These are phyloP conservation scores for Heteromyza rotundicornis DNA, from an alignment of 2,888 invertebrate genomes.

Conservation along the genomic window DNA sequence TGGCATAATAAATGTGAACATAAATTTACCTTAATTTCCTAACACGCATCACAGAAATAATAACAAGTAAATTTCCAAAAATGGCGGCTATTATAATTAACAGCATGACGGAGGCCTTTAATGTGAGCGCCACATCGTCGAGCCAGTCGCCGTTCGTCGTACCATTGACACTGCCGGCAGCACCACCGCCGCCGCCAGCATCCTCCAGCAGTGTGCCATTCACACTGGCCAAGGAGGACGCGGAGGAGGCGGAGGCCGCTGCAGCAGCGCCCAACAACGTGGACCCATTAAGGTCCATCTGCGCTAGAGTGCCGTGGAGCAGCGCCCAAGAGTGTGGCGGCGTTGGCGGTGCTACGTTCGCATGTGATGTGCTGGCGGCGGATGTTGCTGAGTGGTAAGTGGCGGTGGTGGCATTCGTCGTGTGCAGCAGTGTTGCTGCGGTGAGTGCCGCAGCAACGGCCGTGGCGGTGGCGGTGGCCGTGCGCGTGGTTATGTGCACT, in stretches of 20 bases:
- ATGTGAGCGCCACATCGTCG: constrained; percentile 67
- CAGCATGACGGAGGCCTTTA: constrained; percentile 83
- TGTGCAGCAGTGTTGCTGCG: constrained; percentile 12
- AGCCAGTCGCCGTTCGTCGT: constrained; percentile 63
- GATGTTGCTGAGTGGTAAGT: constrained; percentile 5
- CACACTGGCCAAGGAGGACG: constrained; percentile 35
- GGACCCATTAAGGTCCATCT: constrained; percentile 35
- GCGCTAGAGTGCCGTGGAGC: constrained; percentile 33
- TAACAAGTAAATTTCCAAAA: constrained; percentile 88
- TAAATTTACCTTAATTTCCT: constrained; percentile 66
- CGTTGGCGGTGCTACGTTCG: not conserved
- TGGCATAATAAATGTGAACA: not conserved
- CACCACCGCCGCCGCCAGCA: constrained; percentile 15
- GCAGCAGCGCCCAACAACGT: constrained; percentile 35
- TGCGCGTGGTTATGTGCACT: constrained; percentile 10
- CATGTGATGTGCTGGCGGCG: not conserved
- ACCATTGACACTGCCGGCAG: constrained; percentile 6
- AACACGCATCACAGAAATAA: constrained; percentile 82
- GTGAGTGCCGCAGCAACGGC: constrained; percentile 22
- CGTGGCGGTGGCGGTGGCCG: too few relatives aligned
- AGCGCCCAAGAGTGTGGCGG: constrained; percentile 33
- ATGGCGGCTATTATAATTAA: constrained; percentile 88
- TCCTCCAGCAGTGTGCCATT: constrained; percentile 32
- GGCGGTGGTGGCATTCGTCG: constrained; percentile 18
- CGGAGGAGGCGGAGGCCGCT: constrained; percentile 28